Evolutionary conservation across 2,113 vertebrate species (phyloP).

Genomic region (Acanthochromis polyacanthus): DNA sequence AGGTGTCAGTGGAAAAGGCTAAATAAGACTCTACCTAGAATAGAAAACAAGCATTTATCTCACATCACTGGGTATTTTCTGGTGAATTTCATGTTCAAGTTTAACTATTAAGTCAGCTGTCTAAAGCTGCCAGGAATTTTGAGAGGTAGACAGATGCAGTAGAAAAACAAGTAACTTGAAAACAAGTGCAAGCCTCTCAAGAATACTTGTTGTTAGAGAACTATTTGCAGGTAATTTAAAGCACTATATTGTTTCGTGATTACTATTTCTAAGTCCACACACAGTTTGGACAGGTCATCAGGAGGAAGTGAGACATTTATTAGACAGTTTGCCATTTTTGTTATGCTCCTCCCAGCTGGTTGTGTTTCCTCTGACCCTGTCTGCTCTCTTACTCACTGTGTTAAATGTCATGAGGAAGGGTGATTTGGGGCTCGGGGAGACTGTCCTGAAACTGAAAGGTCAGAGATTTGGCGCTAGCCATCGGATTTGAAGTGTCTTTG

Average conservation of each 20-base stretch:
- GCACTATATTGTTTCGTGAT: neutral
- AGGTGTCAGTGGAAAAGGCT: constrained; percentile 39
- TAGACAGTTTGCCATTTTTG: constrained; percentile 53
- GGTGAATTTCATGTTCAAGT: neutral
- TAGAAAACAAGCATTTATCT: constrained; percentile 51
- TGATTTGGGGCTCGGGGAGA: constrained; percentile 66
- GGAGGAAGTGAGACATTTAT: constrained; percentile 38
- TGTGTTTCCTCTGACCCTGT: constrained; percentile 55
- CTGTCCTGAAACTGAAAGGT: constrained; percentile 74
- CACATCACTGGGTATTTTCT: neutral
- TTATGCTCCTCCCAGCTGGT: constrained; percentile 54
- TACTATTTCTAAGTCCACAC: constrained; percentile 6
- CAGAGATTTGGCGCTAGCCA: constrained; percentile 67
- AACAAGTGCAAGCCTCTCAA: neutral
- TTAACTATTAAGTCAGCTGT: neutral
- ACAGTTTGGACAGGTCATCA: constrained; percentile 17
- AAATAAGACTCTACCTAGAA: constrained; percentile 36
- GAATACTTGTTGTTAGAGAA: neutral
- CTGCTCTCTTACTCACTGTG: constrained; percentile 65
- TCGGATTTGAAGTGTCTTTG: constrained; percentile 66
- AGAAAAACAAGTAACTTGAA: neutral
- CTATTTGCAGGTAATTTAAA: neutral
- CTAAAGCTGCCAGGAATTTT: neutral
- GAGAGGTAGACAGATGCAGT: neutral
- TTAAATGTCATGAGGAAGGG: constrained; percentile 73